A percentile compares a stretch with the other conserved stretches of the same genome.
These are phyloP conservation scores for Trachelus tabidus DNA, from an alignment of 2,888 invertebrate species.

Conservation along the genomic window DNA sequence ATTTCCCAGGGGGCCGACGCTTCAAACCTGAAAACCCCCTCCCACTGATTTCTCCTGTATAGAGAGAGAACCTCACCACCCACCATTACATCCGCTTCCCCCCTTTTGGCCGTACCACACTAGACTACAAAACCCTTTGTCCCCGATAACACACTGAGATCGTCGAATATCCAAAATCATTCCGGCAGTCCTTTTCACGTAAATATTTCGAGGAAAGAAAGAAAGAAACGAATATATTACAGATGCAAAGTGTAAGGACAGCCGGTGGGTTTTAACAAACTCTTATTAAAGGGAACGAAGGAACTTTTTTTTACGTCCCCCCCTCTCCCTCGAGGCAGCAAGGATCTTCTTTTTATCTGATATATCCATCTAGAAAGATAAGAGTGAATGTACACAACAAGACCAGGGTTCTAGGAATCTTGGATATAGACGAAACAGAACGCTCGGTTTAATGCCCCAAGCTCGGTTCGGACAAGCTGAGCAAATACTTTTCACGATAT, in stretches of 20 bases:
- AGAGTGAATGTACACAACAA: conserved; percentile 6
- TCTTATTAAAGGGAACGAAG: neutral
- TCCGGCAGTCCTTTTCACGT: neutral
- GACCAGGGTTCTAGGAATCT: neutral
- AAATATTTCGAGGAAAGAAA: neutral
- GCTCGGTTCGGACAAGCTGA: conserved; percentile 59
- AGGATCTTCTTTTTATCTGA: neutral
- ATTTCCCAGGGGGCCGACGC: conserved; percentile 59
- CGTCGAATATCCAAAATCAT: neutral
- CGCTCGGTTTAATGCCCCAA: conserved; percentile 54
- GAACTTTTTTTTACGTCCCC: neutral
- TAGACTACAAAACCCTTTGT: neutral
- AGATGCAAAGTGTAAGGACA: too few species aligned
- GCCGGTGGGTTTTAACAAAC: neutral
- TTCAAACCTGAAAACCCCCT: conserved; percentile 35
- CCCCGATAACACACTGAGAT: neutral
- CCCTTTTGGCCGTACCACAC: neutral
- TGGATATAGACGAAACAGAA: conserved; percentile 37
- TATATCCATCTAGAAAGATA: neutral
- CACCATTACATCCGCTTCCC: neutral
- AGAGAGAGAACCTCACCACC: neutral
- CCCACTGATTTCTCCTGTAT: neutral
- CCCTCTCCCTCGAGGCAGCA: neutral
- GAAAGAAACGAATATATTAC: neutral
- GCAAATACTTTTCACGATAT: conserved; percentile 65